Evolutionary conservation across 2,797 vertebrate genomes (phyloP).

Genomic region (Silurus lanzhouensis): DNA sequence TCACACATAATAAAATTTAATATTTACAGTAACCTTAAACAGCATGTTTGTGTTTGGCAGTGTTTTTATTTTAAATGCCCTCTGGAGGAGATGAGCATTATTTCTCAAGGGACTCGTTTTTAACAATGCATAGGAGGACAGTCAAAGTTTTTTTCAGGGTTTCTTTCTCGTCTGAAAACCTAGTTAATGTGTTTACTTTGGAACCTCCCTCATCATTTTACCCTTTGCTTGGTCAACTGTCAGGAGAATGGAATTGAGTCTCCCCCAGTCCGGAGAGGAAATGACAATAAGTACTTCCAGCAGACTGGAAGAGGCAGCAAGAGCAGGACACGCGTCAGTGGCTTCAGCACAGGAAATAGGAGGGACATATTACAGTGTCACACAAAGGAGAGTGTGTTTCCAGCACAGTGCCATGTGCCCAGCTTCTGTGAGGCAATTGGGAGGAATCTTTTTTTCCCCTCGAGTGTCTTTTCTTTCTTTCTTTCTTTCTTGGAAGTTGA

Average conservation of each 20-base stretch:
- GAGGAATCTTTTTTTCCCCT: conserved; percentile 40
- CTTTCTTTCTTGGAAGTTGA: conserved; percentile 56
- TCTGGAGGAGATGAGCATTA: conserved; percentile 23
- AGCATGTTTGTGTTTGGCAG: neutral
- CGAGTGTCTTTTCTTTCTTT: conserved; percentile 35
- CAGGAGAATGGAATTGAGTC: conserved; percentile 48
- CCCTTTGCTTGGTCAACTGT: conserved; percentile 44
- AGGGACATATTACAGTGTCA: conserved; percentile 45
- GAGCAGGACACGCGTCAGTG: conserved; percentile 48
- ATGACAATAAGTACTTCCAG: conserved; percentile 61
- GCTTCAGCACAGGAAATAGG: conserved; percentile 59
- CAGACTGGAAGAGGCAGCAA: conserved; percentile 49
- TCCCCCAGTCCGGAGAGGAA: conserved; percentile 52
- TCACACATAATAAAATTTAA: neutral
- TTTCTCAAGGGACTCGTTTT: conserved; percentile 30
- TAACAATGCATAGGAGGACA: conserved; percentile 39
- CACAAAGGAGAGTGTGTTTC: conserved; percentile 59
- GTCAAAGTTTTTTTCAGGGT: conserved; percentile 41
- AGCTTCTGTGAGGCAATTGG: conserved; percentile 40
- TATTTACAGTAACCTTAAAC: conserved; percentile 14
- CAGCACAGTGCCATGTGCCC: conserved; percentile 37
- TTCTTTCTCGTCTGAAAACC: conserved; percentile 42
- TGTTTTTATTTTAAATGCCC: conserved; percentile 32
- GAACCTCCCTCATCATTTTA: conserved; percentile 46
- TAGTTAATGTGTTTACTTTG: conserved; percentile 54